Evolutionary conservation across 2,797 vertebrate genomes (phyloP).

Genomic region (Synanceia verrucosa): DNA sequence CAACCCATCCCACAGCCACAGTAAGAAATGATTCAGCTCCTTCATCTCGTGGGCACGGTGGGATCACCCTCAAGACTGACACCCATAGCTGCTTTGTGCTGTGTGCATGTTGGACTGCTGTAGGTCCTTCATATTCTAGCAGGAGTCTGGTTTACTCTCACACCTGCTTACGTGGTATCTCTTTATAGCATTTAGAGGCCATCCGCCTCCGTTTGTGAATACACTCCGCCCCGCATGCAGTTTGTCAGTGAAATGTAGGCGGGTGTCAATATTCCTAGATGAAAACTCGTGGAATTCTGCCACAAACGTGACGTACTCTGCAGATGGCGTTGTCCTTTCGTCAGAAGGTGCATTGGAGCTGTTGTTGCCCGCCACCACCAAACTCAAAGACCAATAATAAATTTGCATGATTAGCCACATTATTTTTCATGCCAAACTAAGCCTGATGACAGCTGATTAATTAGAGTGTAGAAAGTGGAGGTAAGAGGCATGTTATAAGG

Average conservation of each 20-base stretch:
- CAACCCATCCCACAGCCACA: slow-evolving; percentile 4
- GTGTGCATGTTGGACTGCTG: too few species aligned
- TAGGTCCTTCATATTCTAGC: background rate
- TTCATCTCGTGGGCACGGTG: background rate
- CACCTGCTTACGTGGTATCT: slow-evolving; percentile 11
- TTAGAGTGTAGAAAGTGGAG: background rate
- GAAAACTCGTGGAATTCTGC: slow-evolving; percentile 24
- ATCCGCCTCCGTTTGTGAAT: slow-evolving; percentile 35
- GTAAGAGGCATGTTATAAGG: background rate
- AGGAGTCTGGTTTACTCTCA: background rate
- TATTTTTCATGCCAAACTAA: slow-evolving; percentile 6
- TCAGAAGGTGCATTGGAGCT: slow-evolving; percentile 8
- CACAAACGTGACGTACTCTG: slow-evolving; percentile 34
- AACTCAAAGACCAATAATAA: background rate
- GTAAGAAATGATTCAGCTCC: slow-evolving; percentile 44
- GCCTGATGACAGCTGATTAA: slow-evolving; percentile 1
- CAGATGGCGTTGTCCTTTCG: slow-evolving; percentile 43
- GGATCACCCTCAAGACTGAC: slow-evolving; percentile 15
- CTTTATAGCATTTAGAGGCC: slow-evolving; percentile 30
- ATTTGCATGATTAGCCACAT: slow-evolving; percentile 11
- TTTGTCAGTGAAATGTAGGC: slow-evolving; percentile 38
- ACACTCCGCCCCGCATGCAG: slow-evolving; percentile 42
- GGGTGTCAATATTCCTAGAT: slow-evolving; percentile 22
- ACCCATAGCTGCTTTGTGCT: background rate
- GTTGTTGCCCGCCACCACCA: slow-evolving; percentile 5